Conservation (phyloP, 2,113 vertebrate genomes). For the Tachuris rubrigastra region DNA sequence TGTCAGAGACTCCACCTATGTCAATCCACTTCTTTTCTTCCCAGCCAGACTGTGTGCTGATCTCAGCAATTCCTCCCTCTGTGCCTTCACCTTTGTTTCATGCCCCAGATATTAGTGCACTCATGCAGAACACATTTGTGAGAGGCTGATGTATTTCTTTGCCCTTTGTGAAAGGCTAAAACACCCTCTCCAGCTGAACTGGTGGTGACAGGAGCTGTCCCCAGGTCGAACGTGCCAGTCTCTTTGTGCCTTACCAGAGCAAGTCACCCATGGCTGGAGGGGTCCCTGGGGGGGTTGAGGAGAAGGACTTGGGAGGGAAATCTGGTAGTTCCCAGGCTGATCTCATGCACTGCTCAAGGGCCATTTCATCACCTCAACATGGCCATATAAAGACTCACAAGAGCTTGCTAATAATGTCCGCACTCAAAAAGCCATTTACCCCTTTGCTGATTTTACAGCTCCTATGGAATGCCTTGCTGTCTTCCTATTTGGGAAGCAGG, state of each 20-base stretch:
- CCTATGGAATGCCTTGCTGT: neutral
- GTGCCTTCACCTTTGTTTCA: neutral
- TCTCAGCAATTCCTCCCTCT: neutral
- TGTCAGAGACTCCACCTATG: neutral
- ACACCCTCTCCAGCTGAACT: neutral
- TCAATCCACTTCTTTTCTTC: neutral
- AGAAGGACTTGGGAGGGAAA: neutral
- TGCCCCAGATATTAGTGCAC: neutral
- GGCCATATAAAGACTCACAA: neutral
- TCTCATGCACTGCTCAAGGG: rapidly evolving
- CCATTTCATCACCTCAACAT: neutral
- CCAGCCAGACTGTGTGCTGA: rapidly evolving
- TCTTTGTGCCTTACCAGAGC: neutral
- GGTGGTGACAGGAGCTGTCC: neutral
- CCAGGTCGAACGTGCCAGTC: rapidly evolving
- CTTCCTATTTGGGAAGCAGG: neutral
- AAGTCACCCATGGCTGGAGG: neutral
- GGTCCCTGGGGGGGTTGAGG: rapidly evolving
- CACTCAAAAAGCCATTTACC: neutral
- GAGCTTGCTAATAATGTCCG: neutral
- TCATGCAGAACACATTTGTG: neutral
- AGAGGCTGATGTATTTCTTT: neutral
- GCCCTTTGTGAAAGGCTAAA: neutral
- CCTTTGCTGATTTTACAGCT: neutral
- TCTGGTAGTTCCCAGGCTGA: neutral